Percentiles rank a stretch among this genome's conserved stretches.
Conservation (phyloP, 1,140 invertebrate genomes). For the Piezodorus guildinii region DNA sequence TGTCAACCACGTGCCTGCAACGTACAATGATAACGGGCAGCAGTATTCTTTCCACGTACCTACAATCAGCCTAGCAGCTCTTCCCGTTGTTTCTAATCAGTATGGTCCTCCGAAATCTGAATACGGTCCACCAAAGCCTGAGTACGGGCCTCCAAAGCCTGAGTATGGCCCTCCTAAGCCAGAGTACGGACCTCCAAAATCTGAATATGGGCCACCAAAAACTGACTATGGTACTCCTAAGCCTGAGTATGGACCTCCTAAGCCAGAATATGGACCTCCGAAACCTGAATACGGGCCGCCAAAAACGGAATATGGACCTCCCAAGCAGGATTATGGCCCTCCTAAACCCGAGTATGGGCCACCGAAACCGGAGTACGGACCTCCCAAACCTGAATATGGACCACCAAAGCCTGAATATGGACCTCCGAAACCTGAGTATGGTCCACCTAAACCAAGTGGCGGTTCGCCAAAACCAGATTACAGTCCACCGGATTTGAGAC, state of each 20-base stretch:
- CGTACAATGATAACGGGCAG: conserved; percentile 3
- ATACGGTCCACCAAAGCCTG: conserved; percentile 19
- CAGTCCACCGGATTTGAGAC: conserved; percentile 5
- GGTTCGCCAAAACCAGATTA: conserved; percentile 19
- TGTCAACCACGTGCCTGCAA: conserved; percentile 13
- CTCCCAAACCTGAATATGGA: conserved; percentile 22
- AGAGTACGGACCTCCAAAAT: conserved; percentile 23
- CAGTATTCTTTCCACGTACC: conserved; percentile 22
- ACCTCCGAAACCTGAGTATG: conserved; percentile 19
- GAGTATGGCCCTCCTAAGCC: conserved; percentile 18
- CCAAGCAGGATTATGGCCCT: no score
- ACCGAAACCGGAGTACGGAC: conserved; percentile 21
- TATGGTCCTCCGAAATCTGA: conserved; percentile 14
- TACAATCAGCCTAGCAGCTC: conserved; percentile 17
- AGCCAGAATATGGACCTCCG: conserved; percentile 19
- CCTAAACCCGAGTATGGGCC: conserved; percentile 18
- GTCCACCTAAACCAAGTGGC: conserved; percentile 17
- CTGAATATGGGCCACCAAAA: conserved; percentile 20
- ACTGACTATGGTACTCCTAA: conserved; percentile 20
- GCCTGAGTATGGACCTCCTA: conserved; percentile 21
- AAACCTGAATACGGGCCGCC: conserved; percentile 20
- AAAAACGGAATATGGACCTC: conserved; percentile 17
- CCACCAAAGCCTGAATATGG: conserved; percentile 21
- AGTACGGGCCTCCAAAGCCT: conserved; percentile 20
- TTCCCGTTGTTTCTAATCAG: conserved; percentile 11